Percentiles rank a stretch among this genome's conserved stretches.
phyloP scores from a whole-genome alignment of 2,797 vertebrate genomes.

The Natrix natrix region DNA sequence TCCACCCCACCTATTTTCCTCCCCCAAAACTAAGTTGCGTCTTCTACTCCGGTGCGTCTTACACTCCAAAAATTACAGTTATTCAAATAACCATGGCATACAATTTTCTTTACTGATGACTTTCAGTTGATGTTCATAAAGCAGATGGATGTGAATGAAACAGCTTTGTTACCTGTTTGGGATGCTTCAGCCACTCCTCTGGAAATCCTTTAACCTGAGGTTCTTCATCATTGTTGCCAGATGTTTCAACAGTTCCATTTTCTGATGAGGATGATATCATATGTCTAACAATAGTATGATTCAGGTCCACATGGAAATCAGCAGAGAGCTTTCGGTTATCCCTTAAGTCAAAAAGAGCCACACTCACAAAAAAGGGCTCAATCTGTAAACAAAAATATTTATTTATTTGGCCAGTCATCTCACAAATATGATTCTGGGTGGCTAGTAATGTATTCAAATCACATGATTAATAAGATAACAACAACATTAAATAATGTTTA shows the following conservation, averaged over 20 bases:
- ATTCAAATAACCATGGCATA: not conserved
- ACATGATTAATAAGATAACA: not conserved
- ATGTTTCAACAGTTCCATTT: slow-evolving; percentile 76
- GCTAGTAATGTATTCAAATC: not conserved
- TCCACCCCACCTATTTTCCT: too few relatives aligned
- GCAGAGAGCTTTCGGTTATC: slow-evolving; percentile 92
- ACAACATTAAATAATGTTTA: slow-evolving; percentile 15
- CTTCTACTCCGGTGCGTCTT: too few relatives aligned
- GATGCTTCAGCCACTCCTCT: slow-evolving; percentile 89
- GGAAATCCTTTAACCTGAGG: slow-evolving; percentile 81
- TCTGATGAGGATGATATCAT: slow-evolving; percentile 75
- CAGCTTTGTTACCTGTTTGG: slow-evolving; percentile 82
- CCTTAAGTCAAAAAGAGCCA: slow-evolving; percentile 87
- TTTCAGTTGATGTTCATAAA: slow-evolving; percentile 14
- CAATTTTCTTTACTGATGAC: not conserved
- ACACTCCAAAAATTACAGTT: too few relatives aligned
- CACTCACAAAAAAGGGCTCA: slow-evolving; percentile 91
- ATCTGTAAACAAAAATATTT: slow-evolving; percentile 74
- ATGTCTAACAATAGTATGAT: slow-evolving; percentile 80
- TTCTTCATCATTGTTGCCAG: slow-evolving; percentile 78
- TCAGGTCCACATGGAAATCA: slow-evolving; percentile 94
- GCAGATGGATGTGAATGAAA: not conserved
- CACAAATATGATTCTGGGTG: not conserved
- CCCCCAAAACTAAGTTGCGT: too few relatives aligned
- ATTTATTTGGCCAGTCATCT: not conserved